Conservation (phyloP, 2,888 invertebrate species). For the Spatulosminthurus flaviceps region DNA sequence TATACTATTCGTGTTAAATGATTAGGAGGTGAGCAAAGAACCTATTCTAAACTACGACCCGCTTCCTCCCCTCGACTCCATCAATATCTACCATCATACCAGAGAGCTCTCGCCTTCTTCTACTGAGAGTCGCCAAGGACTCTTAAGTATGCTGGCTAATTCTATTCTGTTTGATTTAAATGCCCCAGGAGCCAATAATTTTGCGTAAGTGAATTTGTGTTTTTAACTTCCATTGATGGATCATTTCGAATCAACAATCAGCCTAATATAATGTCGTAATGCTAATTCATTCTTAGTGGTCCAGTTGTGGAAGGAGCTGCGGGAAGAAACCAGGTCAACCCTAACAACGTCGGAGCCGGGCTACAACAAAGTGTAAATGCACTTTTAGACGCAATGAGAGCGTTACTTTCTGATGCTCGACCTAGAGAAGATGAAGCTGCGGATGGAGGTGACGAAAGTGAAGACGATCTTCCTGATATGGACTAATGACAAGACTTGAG, state of each 20-base stretch:
- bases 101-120: conserved; percentile 49
- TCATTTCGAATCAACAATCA: no score
- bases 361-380: conserved; percentile 74
- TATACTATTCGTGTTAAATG: not conserved
- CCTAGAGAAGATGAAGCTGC: conserved; percentile 28
- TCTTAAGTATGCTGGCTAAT: conserved; percentile 74
- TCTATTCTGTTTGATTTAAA: conserved; percentile 74
- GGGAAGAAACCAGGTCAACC: not conserved
- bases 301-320: not conserved
- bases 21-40: conserved; percentile 68
- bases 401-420: conserved; percentile 71
- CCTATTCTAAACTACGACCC: conserved; percentile 81
- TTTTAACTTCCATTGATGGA: no score
- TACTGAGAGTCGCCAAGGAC: conserved; percentile 58
- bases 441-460: conserved; percentile 42
- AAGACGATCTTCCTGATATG: conserved; percentile 16
- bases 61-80: conserved; percentile 78
- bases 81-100: conserved; percentile 73
- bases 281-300: not conserved
- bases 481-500: not conserved
- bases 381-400: conserved; percentile 78
- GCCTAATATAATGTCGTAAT: not conserved
- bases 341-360: conserved; percentile 67
- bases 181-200: conserved; percentile 68
- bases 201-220: conserved; percentile 54